A percentile compares a stretch with the other conserved stretches of the same genome.
Conservation (phyloP, 2,888 invertebrate genomes). For the Rhorus exstirpatorius region DNA sequence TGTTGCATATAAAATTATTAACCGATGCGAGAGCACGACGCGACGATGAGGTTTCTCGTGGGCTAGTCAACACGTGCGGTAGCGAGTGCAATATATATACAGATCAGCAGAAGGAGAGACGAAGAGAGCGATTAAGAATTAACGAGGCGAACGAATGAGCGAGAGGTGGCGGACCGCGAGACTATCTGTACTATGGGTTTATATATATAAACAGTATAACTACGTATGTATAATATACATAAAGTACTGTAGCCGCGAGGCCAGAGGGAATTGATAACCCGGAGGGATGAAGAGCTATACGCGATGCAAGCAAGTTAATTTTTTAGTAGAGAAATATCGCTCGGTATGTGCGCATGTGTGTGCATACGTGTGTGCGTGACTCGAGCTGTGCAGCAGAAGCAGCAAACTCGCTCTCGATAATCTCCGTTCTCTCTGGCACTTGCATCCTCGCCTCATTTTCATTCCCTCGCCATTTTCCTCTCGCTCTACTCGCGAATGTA, state of each 20-base stretch:
- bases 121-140: conserved; percentile 67
- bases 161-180: conserved; percentile 63
- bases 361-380: no score
- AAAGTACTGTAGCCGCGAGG: conserved; percentile 44
- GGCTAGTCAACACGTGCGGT: conserved; percentile 29
- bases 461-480: conserved; percentile 51
- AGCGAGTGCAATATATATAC: conserved; percentile 22
- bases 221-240: conserved; percentile 20
- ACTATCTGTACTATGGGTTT: conserved; percentile 37
- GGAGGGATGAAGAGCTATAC: conserved; percentile 54
- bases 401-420: conserved; percentile 70
- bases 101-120: conserved; percentile 34
- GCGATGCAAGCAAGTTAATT: conserved; percentile 51
- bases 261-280: conserved; percentile 68
- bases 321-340: conserved; percentile 51
- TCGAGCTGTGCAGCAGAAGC: conserved; percentile 42
- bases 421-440: conserved; percentile 51
- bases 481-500: conserved; percentile 73
- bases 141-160: conserved; percentile 69
- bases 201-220: conserved; percentile 27
- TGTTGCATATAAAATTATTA: conserved; percentile 66
- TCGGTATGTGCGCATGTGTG: no score
- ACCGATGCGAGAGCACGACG: conserved; percentile 55
- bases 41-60: conserved; percentile 52
- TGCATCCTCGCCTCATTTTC: conserved; percentile 54